These are phyloP conservation scores for Drosophila kambysellisi DNA, from an alignment of 2,888 invertebrate species.

Conservation along the genomic window DNA sequence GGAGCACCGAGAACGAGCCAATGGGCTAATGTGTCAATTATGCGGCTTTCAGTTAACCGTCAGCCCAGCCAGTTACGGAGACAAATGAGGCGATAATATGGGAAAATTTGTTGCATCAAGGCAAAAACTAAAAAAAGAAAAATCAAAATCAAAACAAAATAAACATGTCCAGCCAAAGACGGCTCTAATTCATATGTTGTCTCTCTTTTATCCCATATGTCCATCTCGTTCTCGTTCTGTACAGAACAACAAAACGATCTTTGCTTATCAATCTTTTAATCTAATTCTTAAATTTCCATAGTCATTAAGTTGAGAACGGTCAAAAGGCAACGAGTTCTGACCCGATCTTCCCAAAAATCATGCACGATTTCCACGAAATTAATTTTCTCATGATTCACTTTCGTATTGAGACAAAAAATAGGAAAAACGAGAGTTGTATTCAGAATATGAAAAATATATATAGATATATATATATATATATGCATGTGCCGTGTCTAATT, in stretches of 20 bases:
- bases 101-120: conserved; percentile 40
- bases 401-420: conserved; percentile 11
- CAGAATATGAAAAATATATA: not conserved
- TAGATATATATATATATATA: not conserved
- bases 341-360: conserved; percentile 68
- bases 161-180: conserved; percentile 22
- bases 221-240: not conserved
- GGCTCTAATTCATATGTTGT: conserved; percentile 58
- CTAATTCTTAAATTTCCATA: conserved; percentile 62
- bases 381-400: conserved; percentile 74
- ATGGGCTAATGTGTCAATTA: conserved; percentile 80
- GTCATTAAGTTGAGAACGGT: conserved; percentile 67
- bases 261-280: conserved; percentile 50
- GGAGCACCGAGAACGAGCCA: conserved; percentile 53
- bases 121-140: not conserved
- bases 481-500: conserved; percentile 55
- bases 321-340: conserved; percentile 45
- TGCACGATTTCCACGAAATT: conserved; percentile 69
- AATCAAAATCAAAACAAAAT: conserved; percentile 3
- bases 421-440: conserved; percentile 41
- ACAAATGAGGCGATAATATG: conserved; percentile 71
- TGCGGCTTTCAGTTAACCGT: conserved; percentile 60
- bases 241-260: conserved; percentile 50
- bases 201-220: not conserved
- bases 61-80: conserved; percentile 34